Evolutionary conservation across 2,888 invertebrate species (phyloP).

Genomic region (Acronicta leporina): DNA sequence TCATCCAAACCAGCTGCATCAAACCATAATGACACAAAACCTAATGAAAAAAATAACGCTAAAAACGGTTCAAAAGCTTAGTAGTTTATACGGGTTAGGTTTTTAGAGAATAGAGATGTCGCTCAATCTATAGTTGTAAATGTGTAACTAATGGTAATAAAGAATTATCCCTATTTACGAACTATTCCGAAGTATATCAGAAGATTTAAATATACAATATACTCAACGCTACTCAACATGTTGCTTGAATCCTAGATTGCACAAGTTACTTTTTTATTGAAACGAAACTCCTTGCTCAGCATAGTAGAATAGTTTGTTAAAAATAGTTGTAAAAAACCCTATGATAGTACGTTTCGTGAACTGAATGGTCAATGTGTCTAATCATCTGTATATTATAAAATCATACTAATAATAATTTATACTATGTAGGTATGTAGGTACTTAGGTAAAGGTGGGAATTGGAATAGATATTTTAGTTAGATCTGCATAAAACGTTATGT

Average conservation of each 20-base stretch:
- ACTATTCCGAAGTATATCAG: constrained; percentile 27
- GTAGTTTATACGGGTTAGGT: constrained; percentile 50
- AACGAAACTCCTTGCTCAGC: constrained; percentile 39
- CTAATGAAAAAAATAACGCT: constrained; percentile 58
- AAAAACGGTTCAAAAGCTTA: constrained; percentile 66
- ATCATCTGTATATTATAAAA: constrained; percentile 22
- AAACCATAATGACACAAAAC: constrained; percentile 57
- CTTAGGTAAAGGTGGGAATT: constrained; percentile 42
- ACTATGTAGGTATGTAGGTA: constrained; percentile 23
- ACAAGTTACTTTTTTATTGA: constrained; percentile 30
- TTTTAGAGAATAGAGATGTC: constrained; percentile 61
- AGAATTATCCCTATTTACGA: constrained; percentile 33
- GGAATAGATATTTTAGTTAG: constrained; percentile 41
- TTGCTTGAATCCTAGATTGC: constrained; percentile 46
- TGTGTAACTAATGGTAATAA: constrained; percentile 58
- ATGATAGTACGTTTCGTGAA: constrained; percentile 37
- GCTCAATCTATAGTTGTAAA: constrained; percentile 73
- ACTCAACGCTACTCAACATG: constrained; percentile 34
- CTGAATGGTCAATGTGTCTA: constrained; percentile 43
- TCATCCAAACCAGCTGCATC: constrained; percentile 35
- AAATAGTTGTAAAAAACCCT: constrained; percentile 53
- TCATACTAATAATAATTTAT: constrained; percentile 30
- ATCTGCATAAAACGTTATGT: constrained; percentile 24
- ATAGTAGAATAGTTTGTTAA: constrained; percentile 42
- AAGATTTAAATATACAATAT: constrained; percentile 36